A percentile compares a stretch with the other conserved stretches of the same genome.
Conservation (phyloP, 1,140 invertebrate genomes). For the Ceratina calcarata region DNA sequence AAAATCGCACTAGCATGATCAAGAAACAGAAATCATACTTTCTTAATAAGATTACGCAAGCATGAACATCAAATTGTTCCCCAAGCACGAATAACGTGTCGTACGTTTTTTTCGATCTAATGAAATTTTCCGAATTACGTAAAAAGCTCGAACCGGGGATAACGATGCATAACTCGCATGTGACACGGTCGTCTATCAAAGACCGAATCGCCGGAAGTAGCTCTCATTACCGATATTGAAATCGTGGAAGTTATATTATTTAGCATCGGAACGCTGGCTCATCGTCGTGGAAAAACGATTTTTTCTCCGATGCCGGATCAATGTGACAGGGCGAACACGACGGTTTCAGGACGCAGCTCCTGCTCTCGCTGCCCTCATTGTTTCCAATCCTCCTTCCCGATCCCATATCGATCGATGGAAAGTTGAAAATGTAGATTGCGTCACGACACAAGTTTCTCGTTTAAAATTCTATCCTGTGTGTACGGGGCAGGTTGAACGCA, state of each 20-base stretch:
- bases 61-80: too few relatives aligned
- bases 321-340: not conserved
- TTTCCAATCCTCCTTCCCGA: too few relatives aligned
- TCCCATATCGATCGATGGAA: not conserved
- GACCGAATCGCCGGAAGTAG: not conserved
- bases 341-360: not conserved
- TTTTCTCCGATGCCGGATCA: not conserved
- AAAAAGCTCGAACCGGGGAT: not conserved
- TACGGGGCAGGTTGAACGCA: not conserved
- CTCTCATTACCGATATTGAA: constrained; percentile 25
- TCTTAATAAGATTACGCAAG: not conserved
- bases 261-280: not conserved
- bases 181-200: constrained; percentile 23
- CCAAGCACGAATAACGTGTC: not conserved
- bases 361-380: too few relatives aligned
- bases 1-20: not conserved
- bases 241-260: not conserved
- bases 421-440: constrained; percentile 19
- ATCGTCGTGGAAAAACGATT: not conserved
- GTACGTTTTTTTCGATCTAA: not conserved
- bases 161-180: constrained; percentile 25
- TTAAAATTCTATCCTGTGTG: constrained; percentile 32
- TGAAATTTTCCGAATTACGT: constrained; percentile 34
- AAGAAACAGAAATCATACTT: not conserved
- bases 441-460: constrained; percentile 21